Evolutionary conservation across 2,888 invertebrate genomes (phyloP).

Genomic region (Drosophila borealis): DNA sequence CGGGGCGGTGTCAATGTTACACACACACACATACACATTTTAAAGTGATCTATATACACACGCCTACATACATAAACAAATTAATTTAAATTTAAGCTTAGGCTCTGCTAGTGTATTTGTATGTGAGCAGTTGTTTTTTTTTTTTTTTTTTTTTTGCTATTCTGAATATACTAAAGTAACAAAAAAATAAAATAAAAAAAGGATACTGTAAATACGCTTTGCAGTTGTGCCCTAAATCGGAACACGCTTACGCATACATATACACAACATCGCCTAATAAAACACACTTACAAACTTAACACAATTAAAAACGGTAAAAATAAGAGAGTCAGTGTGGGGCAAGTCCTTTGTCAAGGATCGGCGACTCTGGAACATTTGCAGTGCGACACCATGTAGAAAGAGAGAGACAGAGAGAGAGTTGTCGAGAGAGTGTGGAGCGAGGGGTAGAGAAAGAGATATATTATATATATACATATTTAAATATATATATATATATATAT

Average conservation of each 20-base stretch:
- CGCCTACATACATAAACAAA: neutral
- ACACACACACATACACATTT: neutral
- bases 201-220: conserved; percentile 27
- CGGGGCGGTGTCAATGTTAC: neutral
- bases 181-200: neutral
- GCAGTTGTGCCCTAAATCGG: conserved; percentile 4
- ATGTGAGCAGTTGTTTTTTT: neutral
- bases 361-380: conserved; percentile 2
- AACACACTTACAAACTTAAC: neutral
- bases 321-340: neutral
- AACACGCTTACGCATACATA: neutral
- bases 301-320: neutral
- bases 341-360: neutral
- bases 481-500: conserved; percentile 21
- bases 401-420: neutral
- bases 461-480: conserved; percentile 3
- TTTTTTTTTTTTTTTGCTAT: conserved; percentile 3
- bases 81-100: conserved; percentile 4
- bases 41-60: neutral
- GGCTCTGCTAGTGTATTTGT: neutral
- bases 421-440: conserved; percentile 11
- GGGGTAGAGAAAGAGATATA: conserved; percentile 12
- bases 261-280: neutral
- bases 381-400: conserved; percentile 32
- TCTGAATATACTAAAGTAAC: neutral